phyloP scores from a whole-genome alignment of 2,113 vertebrate species.

The Cyanocitta stelleri region DNA sequence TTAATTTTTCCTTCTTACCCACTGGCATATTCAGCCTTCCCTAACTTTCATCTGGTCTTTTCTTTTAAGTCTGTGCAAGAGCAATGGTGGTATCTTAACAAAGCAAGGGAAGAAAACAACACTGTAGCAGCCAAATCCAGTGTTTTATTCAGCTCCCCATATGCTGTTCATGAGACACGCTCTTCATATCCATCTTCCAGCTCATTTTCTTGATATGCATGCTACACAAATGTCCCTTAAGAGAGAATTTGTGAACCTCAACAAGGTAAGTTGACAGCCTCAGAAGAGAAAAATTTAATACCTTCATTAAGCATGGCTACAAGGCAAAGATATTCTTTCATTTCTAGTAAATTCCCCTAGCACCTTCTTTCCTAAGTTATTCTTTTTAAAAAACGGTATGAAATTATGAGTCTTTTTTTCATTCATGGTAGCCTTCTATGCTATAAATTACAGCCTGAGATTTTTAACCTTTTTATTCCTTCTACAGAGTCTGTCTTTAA shows the following conservation, averaged over 20 bases:
- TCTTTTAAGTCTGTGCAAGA: not conserved
- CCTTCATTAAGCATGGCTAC: slow-evolving; percentile 24
- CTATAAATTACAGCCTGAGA: not conserved
- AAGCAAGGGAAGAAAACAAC: not conserved
- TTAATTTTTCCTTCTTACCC: not conserved
- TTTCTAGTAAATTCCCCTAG: not conserved
- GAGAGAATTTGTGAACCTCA: slow-evolving; percentile 5
- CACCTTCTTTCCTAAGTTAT: not conserved
- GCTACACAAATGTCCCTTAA: not conserved
- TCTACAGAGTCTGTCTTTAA: not conserved
- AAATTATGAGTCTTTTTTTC: not conserved
- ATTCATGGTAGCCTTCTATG: not conserved
- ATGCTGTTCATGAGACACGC: not conserved
- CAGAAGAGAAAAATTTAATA: not conserved
- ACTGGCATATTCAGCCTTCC: not conserved
- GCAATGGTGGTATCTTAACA: not conserved
- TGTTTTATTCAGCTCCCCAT: not conserved
- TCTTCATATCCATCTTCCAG: not conserved
- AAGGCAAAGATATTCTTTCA: slow-evolving; percentile 12
- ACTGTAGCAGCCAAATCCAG: not conserved
- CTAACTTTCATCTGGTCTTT: not conserved
- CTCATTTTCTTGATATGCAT: not conserved
- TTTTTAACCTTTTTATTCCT: not conserved
- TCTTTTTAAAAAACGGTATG: not conserved
- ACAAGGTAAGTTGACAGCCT: not conserved